Evolutionary conservation across 2,113 vertebrate species (phyloP), one percentile per base, ranked within the genome.

Genomic region (Phrynocephalus versicolor): DNA sequence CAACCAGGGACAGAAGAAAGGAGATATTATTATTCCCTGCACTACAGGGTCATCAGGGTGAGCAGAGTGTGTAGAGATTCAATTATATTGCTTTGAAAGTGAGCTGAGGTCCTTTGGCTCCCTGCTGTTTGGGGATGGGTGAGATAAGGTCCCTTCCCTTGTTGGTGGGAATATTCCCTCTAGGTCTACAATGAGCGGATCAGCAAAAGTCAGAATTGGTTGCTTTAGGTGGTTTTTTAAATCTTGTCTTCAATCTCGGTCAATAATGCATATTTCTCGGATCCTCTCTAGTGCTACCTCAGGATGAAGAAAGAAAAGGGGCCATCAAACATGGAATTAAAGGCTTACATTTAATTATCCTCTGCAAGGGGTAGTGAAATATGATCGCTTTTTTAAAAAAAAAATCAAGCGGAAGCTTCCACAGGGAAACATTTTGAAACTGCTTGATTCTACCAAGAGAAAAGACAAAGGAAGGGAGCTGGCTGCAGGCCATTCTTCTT

Each of bases 311-410:
- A 83, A 83, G n/a, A n/a, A 73, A 83, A 74, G n/a, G 62, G 81
- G 23, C 18, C 72, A 55, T 74, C 57, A 83, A 83, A 83, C 19
- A 60, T n/a, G 30, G 35, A 62, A 82, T 82, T 82, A 82, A 82
- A 82, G 80, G n/a, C 45, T 82, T 82, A 73, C 58, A 25, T 73
- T 72, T 37, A 82, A 82, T 73, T 33, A 82, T 73, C 69, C 69
- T 72, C 35, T 82, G n/a, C 55, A 62, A 39, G 39, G 69, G 19
- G 35, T 15, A 73, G 81, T 72, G 23, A 8, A 82, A 51, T 73
- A 73, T 73, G 72, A 57, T 72, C 16, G 71, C 15, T 58, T 51
- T 73, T 82, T 82, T 41, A 57, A 60, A 16, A 82, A 82, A 25
- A 39, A 69, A 25, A n/a, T n/a, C n/a, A 51, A 51, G 45, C 10